Evolutionary conservation across 30 jellyfish, hydroid and myxozoan species (phyloP).

Genomic region (Chrysaora quinquecirrha): DNA sequence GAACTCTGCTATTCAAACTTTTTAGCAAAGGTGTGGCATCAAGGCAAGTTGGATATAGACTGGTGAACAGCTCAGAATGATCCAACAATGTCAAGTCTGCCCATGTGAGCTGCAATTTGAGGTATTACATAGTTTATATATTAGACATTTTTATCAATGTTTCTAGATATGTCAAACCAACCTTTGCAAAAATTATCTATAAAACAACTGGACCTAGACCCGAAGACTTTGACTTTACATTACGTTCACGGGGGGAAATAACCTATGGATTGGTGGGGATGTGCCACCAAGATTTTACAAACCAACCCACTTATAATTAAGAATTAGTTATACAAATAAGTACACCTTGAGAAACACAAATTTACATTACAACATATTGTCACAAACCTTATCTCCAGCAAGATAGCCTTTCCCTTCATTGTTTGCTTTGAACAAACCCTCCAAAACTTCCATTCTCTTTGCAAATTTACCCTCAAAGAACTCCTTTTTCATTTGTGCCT

Average conservation of each 20-base stretch:
- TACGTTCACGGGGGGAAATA: too few species aligned
- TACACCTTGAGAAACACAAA: too few species aligned
- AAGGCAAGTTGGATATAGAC: not conserved
- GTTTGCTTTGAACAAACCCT: conserved; percentile 32
- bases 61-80: not conserved
- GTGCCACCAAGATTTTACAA: too few species aligned
- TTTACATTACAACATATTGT: too few species aligned
- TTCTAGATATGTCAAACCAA: too few species aligned
- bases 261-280: not conserved
- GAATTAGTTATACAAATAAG: too few species aligned
- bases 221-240: too few species aligned
- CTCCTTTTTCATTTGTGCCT: conserved; percentile 30
- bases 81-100: conserved; percentile 52
- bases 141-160: not conserved
- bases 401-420: conserved; percentile 52
- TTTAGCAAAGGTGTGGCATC: conserved; percentile 58
- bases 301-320: too few species aligned
- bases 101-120: conserved; percentile 45
- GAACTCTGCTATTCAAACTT: conserved; percentile 36
- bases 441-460: conserved; percentile 28
- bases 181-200: too few species aligned
- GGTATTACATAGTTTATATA: not conserved
- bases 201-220: too few species aligned
- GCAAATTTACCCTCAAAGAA: conserved; percentile 38
- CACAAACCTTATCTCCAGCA: conserved; percentile 58